A percentile compares a stretch with the other conserved stretches of the same genome.
phyloP scores from a whole-genome alignment of 1,140 invertebrate species.

The Chlorops oryzae region DNA sequence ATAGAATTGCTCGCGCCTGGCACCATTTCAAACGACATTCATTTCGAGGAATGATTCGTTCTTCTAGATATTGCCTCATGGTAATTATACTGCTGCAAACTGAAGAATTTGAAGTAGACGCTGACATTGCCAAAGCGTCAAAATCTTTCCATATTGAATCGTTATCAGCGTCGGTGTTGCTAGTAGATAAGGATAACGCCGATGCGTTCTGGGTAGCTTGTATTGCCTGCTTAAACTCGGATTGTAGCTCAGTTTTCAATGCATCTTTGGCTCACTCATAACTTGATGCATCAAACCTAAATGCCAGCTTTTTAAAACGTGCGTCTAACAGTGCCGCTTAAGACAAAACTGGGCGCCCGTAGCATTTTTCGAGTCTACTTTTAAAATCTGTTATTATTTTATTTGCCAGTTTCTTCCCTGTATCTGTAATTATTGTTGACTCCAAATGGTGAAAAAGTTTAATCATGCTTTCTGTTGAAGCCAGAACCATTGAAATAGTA shows the following conservation, averaged over 20 bases:
- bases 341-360: not conserved
- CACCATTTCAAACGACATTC: conserved; percentile 32
- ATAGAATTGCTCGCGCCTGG: conserved; percentile 26
- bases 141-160: no score
- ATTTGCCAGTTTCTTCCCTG: no score
- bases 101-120: conserved; percentile 20
- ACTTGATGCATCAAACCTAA: no score
- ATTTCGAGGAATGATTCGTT: conserved; percentile 26
- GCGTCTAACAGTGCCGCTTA: no score
- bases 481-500: conserved; percentile 19
- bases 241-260: not conserved
- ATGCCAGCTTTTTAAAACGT: no score
- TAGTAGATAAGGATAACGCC: not conserved
- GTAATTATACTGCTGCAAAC: conserved; percentile 27
- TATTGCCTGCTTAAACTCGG: not conserved
- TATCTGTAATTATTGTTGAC: not conserved
- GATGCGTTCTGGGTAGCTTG: not conserved
- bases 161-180: conserved; percentile 10
- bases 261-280: no score
- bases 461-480: no score
- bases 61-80: conserved; percentile 31
- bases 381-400: not conserved
- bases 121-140: no score
- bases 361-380: not conserved
- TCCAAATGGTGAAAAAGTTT: conserved; percentile 1